Conservation (phyloP, 1,140 invertebrate species). For the Planococcus citri region DNA sequence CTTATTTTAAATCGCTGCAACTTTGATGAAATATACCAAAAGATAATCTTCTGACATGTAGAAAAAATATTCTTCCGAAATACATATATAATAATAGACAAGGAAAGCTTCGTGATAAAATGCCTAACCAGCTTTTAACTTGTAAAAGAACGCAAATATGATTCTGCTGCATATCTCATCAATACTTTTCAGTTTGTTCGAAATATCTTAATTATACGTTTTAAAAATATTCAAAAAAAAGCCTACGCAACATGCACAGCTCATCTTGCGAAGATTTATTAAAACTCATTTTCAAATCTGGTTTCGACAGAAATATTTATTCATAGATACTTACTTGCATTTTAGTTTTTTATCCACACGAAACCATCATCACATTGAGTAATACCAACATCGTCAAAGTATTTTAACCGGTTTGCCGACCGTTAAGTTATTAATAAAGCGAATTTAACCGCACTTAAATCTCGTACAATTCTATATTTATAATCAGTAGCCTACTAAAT, state of each 20-base stretch:
- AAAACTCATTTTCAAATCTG: background rate
- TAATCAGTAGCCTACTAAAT: too few species aligned
- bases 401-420: background rate
- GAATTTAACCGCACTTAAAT: too few species aligned
- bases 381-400: background rate
- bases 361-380: background rate
- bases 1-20: too few species aligned
- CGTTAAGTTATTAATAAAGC: background rate
- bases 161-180: background rate
- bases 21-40: background rate
- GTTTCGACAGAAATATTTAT: background rate
- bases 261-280: background rate
- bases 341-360: background rate
- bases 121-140: background rate
- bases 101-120: too few species aligned
- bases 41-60: background rate
- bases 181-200: background rate
- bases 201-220: too few species aligned
- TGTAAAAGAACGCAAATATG: background rate
- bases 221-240: background rate
- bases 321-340: background rate
- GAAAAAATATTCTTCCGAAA: background rate
- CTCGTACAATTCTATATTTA: too few species aligned
- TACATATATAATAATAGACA: too few species aligned
- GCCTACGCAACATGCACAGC: background rate